Evolutionary conservation across 2,797 vertebrate genomes (phyloP).

Genomic region (Neomorphus geoffroyi): DNA sequence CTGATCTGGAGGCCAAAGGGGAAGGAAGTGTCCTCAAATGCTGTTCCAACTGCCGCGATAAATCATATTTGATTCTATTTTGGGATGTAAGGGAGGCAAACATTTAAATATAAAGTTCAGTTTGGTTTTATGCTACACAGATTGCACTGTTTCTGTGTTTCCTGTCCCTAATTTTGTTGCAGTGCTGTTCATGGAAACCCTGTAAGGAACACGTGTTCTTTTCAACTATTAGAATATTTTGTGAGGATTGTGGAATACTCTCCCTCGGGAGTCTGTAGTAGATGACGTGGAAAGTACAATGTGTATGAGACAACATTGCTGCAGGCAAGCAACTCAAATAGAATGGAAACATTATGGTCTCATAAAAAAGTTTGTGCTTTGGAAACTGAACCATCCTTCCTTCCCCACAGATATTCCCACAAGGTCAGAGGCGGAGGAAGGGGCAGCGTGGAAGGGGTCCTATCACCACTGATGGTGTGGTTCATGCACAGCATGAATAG

Average conservation of each 20-base stretch:
- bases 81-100: background rate
- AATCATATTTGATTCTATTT: conserved; percentile 9
- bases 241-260: background rate
- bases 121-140: background rate
- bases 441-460: background rate
- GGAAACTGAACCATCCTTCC: background rate
- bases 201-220: background rate
- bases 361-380: background rate
- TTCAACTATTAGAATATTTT: background rate
- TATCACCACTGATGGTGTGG: rapidly evolving
- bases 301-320: background rate
- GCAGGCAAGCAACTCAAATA: background rate
- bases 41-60: background rate
- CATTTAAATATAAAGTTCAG: background rate
- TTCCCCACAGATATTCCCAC: background rate
- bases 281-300: background rate
- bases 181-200: background rate
- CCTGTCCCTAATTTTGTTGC: background rate
- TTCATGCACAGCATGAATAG: background rate
- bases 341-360: conserved; percentile 36
- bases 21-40: background rate
- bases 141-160: background rate
- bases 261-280: background rate
- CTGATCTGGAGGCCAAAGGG: background rate
- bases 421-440: background rate